Conservation (phyloP, 2,113 vertebrate species). For the Rafetus swinhoei region DNA sequence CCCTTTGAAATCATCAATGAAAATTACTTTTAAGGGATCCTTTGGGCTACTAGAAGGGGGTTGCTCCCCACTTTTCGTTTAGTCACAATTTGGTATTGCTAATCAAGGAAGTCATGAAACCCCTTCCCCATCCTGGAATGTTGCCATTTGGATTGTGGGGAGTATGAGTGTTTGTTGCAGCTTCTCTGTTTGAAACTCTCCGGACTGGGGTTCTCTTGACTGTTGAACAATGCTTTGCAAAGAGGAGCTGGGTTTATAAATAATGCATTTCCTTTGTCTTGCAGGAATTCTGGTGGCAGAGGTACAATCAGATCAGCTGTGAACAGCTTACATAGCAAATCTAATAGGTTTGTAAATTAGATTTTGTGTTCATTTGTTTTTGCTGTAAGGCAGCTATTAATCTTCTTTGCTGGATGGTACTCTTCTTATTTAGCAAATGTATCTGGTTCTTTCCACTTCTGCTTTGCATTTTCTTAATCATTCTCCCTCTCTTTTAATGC, state of each 20-base stretch:
- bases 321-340: conserved; percentile 87
- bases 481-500: conserved; percentile 44
- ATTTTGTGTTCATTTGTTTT: conserved; percentile 87
- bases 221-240: conserved; percentile 73
- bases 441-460: conserved; percentile 79
- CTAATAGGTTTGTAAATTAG: conserved; percentile 92
- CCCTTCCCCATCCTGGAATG: neutral
- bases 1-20: neutral
- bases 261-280: conserved; percentile 87
- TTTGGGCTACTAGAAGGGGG: neutral
- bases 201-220: conserved; percentile 46
- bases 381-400: conserved; percentile 86
- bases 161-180: fast-evolving
- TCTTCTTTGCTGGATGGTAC: conserved; percentile 69
- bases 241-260: conserved; percentile 80
- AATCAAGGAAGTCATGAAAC: neutral
- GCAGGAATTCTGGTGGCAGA: conserved; percentile 89
- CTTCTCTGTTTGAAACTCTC: neutral
- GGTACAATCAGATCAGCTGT: conserved; percentile 88
- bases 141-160: neutral
- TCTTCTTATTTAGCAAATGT: conserved; percentile 78
- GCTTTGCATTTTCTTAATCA: conserved; percentile 75
- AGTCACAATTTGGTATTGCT: neutral
- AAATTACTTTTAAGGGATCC: neutral
- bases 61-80: neutral